Evolutionary conservation across 1,140 invertebrate genomes (phyloP).

Genomic region (Dufourea novaeangliae): DNA sequence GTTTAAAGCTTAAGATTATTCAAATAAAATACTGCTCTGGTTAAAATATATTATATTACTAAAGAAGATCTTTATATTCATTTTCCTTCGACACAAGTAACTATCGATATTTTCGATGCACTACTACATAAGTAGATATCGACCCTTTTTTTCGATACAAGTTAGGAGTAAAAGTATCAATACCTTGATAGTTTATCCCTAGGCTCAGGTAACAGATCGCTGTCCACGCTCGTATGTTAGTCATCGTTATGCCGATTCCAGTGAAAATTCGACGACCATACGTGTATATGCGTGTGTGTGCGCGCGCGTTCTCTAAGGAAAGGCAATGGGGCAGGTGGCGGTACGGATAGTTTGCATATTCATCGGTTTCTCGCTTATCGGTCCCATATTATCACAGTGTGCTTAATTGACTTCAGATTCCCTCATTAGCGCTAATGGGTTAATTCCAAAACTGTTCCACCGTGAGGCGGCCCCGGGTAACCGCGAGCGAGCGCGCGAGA

Average conservation of each 20-base stretch:
- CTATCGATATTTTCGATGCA: no score
- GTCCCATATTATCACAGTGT: conserved; percentile 69
- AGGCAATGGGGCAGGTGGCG: conserved; percentile 64
- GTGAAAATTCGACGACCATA: conserved; percentile 22
- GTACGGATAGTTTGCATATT: conserved; percentile 73
- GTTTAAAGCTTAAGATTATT: no score
- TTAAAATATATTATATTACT: no score
- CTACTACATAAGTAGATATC: no score
- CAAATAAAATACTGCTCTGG: no score
- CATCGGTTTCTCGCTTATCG: conserved; percentile 72
- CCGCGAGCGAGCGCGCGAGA: conserved; percentile 1
- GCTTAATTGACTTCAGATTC: conserved; percentile 76
- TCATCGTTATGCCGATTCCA: conserved; percentile 32
- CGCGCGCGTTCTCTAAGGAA: conserved; percentile 3
- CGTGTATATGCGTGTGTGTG: background rate
- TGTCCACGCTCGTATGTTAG: conserved; percentile 16
- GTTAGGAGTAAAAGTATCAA: no score
- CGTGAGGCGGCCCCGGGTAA: conserved; percentile 32
- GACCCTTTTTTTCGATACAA: no score
- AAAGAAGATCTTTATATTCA: no score
- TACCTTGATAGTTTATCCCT: no score
- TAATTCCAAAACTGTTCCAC: conserved; percentile 66
- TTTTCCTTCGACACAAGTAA: no score
- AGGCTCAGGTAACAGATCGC: no score
- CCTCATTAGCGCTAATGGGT: conserved; percentile 74